Evolutionary conservation across 2,113 vertebrate genomes (phyloP), one percentile per base, ranked within the genome.

Genomic region (Hystrix brachyura): DNA sequence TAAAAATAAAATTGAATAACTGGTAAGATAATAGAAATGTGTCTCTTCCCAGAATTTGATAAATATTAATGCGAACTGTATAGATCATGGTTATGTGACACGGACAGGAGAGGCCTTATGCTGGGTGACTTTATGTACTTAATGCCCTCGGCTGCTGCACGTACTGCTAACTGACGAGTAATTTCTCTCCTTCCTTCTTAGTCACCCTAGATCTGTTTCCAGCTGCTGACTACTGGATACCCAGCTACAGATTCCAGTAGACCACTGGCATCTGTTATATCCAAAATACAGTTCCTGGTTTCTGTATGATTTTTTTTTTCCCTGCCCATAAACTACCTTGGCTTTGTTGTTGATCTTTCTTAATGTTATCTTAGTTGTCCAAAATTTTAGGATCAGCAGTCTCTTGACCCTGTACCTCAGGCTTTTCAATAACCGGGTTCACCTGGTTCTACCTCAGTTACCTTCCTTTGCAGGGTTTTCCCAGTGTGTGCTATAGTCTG

Each of bases 1-100:
- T 96, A 93, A 94, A 65, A 94, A 91, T 29, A 82, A 55, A 86
- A 94, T 93, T 89, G 72, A 97, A 76, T 93, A 85, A 93, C 86
- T 76, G 65, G 27, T 43, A 59, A 91, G 62, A 87, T 87, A 88
- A 85, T 34, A 92, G 46, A 48, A 92, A 81, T 1, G 12, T 85
- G 8, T 85, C 62, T 81, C 59, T 90, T 81, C 43, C 60, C 43
- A 72, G n/a, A 46, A 34, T 14, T 82, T 88, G 97, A 79, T 96
- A 88, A 78, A 57, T 95, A 87, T 91, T 88, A 62, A 93, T 95
- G 72, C 32, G 57, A 64, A 32, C 69, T 87, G 27, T 89, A 60
- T 14, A 48, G 65, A 69, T 81, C n/a, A 55, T 67, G 32, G 46
- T 38, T 90, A 38, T 67, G 46, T 76, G 84, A 88, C 72, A 82